These are phyloP conservation scores for Choristoneura fumiferana DNA, from an alignment of 1,140 invertebrate species.

Conservation along the genomic window DNA sequence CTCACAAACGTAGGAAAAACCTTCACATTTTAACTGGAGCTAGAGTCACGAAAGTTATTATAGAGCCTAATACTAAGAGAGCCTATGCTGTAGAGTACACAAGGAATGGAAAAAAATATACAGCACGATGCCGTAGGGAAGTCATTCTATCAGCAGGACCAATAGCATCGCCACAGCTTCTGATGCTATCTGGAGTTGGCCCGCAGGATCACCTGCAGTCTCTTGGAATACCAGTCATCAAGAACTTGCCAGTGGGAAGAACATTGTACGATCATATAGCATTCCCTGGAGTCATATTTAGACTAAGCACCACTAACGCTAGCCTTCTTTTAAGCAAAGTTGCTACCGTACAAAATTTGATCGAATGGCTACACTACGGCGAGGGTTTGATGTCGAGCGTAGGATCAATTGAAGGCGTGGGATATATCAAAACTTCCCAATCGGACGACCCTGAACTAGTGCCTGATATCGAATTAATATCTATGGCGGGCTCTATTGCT, in stretches of 20 bases:
- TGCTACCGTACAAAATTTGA: constrained; percentile 72
- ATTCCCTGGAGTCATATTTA: constrained; percentile 82
- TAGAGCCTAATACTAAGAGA: constrained; percentile 79
- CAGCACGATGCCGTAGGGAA: constrained; percentile 81
- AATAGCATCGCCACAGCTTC: constrained; percentile 88
- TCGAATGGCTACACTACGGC: constrained; percentile 78
- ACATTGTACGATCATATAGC: constrained; percentile 87
- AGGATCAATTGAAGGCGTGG: constrained; percentile 78
- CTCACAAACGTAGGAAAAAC: constrained; percentile 81
- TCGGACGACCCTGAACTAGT: constrained; percentile 68
- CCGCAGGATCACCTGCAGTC: constrained; percentile 83
- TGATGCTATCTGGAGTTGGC: constrained; percentile 91
- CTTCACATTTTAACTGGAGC: constrained; percentile 81
- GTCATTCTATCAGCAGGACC: constrained; percentile 86
- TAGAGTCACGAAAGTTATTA: constrained; percentile 82
- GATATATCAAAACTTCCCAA: constrained; percentile 78
- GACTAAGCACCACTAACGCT: constrained; percentile 76
- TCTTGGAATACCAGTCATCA: constrained; percentile 82
- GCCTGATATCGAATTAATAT: constrained; percentile 80
- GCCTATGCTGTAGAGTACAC: constrained; percentile 84
- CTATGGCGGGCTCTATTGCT: constrained; percentile 67
- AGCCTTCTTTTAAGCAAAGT: constrained; percentile 74
- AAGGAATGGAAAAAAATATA: constrained; percentile 66
- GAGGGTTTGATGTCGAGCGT: constrained; percentile 74
- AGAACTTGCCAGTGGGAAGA: constrained; percentile 84